Base-by-base conservation (phyloP, 2,797 vertebrate genomes). In the Merluccius polli region DNA sequence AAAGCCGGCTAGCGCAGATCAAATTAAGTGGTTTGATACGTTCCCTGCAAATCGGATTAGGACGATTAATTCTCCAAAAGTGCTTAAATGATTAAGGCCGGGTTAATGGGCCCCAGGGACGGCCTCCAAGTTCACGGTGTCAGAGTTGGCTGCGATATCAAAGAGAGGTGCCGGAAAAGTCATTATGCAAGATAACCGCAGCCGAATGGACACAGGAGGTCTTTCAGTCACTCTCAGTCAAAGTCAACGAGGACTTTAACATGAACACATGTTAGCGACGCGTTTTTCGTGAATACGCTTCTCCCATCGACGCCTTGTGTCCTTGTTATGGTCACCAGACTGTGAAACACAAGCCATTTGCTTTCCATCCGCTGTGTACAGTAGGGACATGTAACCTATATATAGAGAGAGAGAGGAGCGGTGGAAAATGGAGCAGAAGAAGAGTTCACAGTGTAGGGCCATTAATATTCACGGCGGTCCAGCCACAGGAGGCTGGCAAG, bases 21-120 rank as follows among this genome's bases (percentile, higher is more conserved):
- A 90, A 90, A 91, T 91, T 89, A 90, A 93, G 87, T 90, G 89
- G 86, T 92, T 90, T 90, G 89, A 92, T 93, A 89, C 87, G 84
- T 90, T 87, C 88, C 78, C 81, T 87, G 87, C 88, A 90, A 90
- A 92, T 91, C 85, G 85, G 91, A 91, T 91, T 94, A 93, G 82
- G 75, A 75, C 80, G 86, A 91, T 89, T 91, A 92, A 92, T 90
- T 93, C 91, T 89, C 89, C 84, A 87, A 65, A 87, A 84, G 90
- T 88, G 85, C 90, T 89, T 87, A 88, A 89, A 87, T 87, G 86
- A 93, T 92, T 92, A 90, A 89, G 89, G 85, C 77, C 69, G 78
- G n/a, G 77, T 90, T 91, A 91, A 91, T 92, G 90, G 88, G 76
- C 77, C 89, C 74, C 70, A 68, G 78, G 80, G 88, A 86, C 44